Conservation (phyloP, 2,888 invertebrate species). For the Hydraecia micacea region DNA sequence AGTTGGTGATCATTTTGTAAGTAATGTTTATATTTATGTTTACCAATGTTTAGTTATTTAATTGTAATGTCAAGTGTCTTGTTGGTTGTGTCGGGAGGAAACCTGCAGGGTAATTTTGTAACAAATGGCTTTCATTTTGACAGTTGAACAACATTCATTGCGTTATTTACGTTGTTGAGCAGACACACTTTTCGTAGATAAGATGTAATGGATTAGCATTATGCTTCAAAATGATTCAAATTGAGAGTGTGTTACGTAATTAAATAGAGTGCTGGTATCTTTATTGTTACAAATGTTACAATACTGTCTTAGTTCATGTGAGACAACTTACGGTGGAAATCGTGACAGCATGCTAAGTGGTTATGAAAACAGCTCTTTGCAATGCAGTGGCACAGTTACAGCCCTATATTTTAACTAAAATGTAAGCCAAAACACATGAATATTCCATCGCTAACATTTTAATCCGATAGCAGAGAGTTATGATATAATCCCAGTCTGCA, state of each 20-base stretch:
- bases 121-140: no score
- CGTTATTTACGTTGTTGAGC: no score
- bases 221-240: no score
- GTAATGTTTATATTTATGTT: not conserved
- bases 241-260: no score
- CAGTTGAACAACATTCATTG: no score
- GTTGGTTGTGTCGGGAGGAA: not conserved
- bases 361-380: not conserved
- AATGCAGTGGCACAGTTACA: not conserved
- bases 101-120: not conserved
- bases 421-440: conserved; percentile 37
- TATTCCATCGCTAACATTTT: conserved; percentile 58
- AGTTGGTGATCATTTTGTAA: not conserved
- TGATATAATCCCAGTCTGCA: conserved; percentile 55
- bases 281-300: no score
- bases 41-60: not conserved
- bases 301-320: no score
- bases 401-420: conserved; percentile 25
- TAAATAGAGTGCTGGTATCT: no score
- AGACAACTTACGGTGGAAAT: no score
- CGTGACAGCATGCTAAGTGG: no score
- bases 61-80: not conserved
- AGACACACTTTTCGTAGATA: no score
- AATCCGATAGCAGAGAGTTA: conserved; percentile 57
- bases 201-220: no score